phyloP scores from a whole-genome alignment of 1,140 invertebrate genomes.

The silkworm (Bombyx mori) region ASM3026992v2 NC_085119.1:17647501-17648000 shows the following conservation, averaged over 20 bases:
- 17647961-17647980: not conserved
- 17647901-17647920: slow-evolving; percentile 9
- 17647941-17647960: not conserved
- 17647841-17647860: slow-evolving; percentile 47
- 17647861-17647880: slow-evolving; percentile 13
- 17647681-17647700: not conserved
- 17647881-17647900: slow-evolving; percentile 17
- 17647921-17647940: not conserved
- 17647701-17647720: not conserved
- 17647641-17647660: too few species aligned
- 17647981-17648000: too few species aligned
- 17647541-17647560: too few species aligned
- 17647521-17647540: too few species aligned
- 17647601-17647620: too few species aligned
- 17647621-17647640: too few species aligned
- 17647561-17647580: too few species aligned
- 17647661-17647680: not conserved
- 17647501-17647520: too few species aligned
- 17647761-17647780: slow-evolving; percentile 5
- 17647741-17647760: slow-evolving; percentile 5
- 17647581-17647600: too few species aligned
- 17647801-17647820: slow-evolving; percentile 15
- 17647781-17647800: not conserved
- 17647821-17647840: slow-evolving; percentile 35
- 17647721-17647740: not conserved